Percentiles rank a stretch among this genome's conserved stretches.
These are phyloP conservation scores for Emydocephalus ijimae DNA, from an alignment of 2,113 vertebrate species.

Conservation along the genomic window DNA sequence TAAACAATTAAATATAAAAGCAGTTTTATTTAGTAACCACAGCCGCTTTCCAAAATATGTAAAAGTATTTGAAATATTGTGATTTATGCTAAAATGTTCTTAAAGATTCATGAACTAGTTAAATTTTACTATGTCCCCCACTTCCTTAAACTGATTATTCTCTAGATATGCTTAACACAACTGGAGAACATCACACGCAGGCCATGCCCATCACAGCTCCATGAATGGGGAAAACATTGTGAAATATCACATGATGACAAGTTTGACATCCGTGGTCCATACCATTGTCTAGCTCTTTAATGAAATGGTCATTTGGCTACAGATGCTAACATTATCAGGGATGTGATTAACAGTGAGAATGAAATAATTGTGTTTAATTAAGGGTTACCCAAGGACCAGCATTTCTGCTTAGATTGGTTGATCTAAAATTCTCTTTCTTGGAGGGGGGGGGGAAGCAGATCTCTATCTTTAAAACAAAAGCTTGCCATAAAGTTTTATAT, in stretches of 20 bases:
- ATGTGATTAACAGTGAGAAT: neutral
- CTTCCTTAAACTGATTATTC: neutral
- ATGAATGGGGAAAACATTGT: too few relatives aligned
- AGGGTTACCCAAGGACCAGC: neutral
- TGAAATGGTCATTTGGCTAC: neutral
- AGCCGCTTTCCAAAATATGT: neutral
- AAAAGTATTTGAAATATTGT: neutral
- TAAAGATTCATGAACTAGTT: neutral
- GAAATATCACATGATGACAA: too few relatives aligned
- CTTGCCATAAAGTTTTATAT: neutral
- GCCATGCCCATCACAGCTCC: too few relatives aligned
- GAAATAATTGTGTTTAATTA: neutral
- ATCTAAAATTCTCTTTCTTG: neutral
- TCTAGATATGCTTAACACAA: neutral
- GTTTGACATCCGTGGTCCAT: neutral
- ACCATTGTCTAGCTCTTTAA: neutral
- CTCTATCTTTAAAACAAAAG: neutral
- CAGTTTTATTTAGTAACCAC: neutral
- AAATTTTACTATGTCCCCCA: neutral
- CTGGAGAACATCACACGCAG: neutral
- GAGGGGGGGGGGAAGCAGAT: neutral
- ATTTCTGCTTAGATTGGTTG: neutral
- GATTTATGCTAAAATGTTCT: neutral
- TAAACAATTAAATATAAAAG: neutral
- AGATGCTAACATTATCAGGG: neutral